These are phyloP conservation scores for Aphis gossypii DNA, from an alignment of 1,140 invertebrate genomes.

Conservation along the genomic window DNA sequence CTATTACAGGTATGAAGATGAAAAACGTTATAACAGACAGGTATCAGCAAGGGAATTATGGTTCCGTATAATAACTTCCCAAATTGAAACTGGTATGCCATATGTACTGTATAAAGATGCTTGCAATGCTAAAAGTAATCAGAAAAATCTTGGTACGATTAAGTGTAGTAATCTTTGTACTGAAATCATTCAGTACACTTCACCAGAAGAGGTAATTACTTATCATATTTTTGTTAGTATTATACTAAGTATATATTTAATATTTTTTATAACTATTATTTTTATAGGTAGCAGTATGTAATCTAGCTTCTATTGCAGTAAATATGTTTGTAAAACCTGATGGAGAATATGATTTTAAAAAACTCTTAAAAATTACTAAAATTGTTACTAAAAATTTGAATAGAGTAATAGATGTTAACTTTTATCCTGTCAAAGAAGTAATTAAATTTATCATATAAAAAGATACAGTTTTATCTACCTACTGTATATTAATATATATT, in stretches of 20 bases:
- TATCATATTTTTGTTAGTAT: not conserved
- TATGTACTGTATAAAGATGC: constrained; percentile 99
- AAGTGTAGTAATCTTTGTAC: constrained; percentile 98
- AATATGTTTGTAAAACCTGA: constrained; percentile 91
- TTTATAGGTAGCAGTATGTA: constrained; percentile 89
- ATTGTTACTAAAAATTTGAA: constrained; percentile 92
- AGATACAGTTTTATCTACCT: no score
- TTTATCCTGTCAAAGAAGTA: constrained; percentile 92
- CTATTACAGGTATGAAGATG: constrained; percentile 79
- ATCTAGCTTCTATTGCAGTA: constrained; percentile 97
- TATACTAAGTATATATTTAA: not conserved
- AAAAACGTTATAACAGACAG: constrained; percentile 77
- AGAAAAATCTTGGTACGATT: constrained; percentile 98
- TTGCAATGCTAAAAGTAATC: constrained; percentile 97
- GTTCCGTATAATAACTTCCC: constrained; percentile 93
- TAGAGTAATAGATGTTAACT: constrained; percentile 97
- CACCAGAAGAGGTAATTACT: constrained; percentile 78
- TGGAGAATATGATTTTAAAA: constrained; percentile 86
- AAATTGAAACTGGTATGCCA: constrained; percentile 98
- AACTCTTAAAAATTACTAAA: constrained; percentile 88
- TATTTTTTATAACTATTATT: not conserved
- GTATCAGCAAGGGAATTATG: constrained; percentile 90
- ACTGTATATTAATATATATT: not conserved
- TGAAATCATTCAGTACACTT: constrained; percentile 95
- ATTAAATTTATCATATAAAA: constrained; percentile 60